Conservation (phyloP, 2,888 invertebrate species). For the Meandrusa payeni region DNA sequence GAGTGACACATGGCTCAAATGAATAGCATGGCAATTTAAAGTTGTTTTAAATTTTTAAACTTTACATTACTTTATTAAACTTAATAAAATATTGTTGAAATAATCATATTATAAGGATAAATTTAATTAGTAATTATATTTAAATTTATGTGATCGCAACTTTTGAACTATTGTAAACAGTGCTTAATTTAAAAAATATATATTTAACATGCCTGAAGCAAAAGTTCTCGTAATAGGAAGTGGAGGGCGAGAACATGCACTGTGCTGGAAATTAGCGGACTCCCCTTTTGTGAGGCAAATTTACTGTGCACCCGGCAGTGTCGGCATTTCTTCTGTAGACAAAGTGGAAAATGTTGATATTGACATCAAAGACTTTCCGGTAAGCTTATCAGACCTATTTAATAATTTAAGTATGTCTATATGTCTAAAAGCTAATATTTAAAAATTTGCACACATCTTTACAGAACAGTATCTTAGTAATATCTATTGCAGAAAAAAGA, state of each 20-base stretch:
- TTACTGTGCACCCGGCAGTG: constrained; percentile 94
- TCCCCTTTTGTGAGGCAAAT: constrained; percentile 86
- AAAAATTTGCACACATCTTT: too few species aligned
- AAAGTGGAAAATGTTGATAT: constrained; percentile 85
- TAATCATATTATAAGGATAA: not conserved
- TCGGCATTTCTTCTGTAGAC: constrained; percentile 87
- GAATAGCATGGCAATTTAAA: constrained; percentile 5
- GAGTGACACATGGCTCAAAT: constrained; percentile 22
- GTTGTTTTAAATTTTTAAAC: constrained; percentile 1
- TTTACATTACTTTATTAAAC: not conserved
- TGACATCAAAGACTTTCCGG: constrained; percentile 85
- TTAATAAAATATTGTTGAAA: too few species aligned
- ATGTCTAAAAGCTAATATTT: too few species aligned
- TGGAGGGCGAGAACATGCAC: constrained; percentile 97
- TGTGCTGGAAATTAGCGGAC: constrained; percentile 95
- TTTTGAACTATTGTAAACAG: not conserved
- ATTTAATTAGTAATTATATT: not conserved
- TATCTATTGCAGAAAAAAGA: too few species aligned
- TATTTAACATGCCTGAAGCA: constrained; percentile 60
- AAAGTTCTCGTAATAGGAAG: constrained; percentile 91
- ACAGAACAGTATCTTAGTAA: too few species aligned
- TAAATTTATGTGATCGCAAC: constrained; percentile 6
- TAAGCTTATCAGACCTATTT: too few species aligned
- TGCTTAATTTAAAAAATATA: constrained; percentile 10
- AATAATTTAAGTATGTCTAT: too few species aligned